A percentile compares a stretch with the other conserved stretches of the same genome.
Evolutionary conservation across 1,140 invertebrate species (phyloP).

Genomic region (Bombus confusus): DNA sequence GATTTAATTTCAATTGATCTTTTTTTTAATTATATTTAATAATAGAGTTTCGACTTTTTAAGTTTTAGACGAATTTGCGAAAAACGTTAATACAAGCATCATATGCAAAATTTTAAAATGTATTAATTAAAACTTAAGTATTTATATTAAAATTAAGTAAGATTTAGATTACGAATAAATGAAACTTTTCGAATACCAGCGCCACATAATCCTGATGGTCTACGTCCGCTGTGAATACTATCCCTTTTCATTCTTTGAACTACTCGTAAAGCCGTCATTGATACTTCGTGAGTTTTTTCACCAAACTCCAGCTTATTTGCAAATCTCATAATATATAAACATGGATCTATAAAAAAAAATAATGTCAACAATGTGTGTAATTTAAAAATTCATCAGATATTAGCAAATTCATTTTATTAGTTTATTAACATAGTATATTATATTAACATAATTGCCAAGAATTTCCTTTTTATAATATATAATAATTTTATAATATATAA

Average conservation of each 20-base stretch:
- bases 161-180: constrained; percentile 27
- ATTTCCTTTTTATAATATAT: background rate
- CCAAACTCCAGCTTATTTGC: constrained; percentile 97
- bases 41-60: background rate
- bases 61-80: background rate
- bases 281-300: constrained; percentile 95
- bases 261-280: constrained; percentile 95
- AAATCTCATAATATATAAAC: constrained; percentile 96
- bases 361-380: background rate
- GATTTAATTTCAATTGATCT: background rate
- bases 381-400: background rate
- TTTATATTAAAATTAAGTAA: background rate
- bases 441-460: background rate
- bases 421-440: too few relatives aligned
- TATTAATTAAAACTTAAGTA: background rate
- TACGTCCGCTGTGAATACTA: constrained; percentile 96
- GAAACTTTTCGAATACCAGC: constrained; percentile 86
- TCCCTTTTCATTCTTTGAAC: constrained; percentile 99
- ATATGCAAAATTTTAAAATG: background rate
- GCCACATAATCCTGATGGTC: constrained; percentile 98
- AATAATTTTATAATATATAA: background rate
- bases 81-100: background rate
- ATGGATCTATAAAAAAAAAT: constrained; percentile 89
- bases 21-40: background rate
- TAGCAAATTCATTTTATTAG: background rate